Evolutionary conservation across 1,140 invertebrate species (phyloP).

Genomic region (Drosophila sproati): DNA sequence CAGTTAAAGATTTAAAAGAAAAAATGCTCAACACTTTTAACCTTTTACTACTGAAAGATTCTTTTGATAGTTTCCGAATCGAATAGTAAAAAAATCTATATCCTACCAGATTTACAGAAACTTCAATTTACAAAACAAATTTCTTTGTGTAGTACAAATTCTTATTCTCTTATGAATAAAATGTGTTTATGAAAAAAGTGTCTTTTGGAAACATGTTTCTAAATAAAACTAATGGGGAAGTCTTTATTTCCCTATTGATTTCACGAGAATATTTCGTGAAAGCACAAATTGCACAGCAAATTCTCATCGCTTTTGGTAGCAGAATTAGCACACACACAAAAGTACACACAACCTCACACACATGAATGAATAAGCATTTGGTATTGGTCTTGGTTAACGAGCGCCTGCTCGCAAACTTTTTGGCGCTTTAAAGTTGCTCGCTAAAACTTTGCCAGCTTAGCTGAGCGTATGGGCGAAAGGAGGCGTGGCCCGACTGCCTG

Average conservation of each 20-base stretch:
- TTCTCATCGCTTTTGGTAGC: not conserved
- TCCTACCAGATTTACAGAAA: not conserved
- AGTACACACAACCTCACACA: not conserved
- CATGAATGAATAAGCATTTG: slow-evolving; percentile 27
- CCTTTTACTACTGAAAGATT: no score
- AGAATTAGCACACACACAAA: not conserved
- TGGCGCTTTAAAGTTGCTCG: slow-evolving; percentile 55
- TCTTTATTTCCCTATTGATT: not conserved
- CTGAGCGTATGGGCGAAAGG: not conserved
- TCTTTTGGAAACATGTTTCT: no score
- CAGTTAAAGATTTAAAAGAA: no score
- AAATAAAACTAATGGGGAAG: no score
- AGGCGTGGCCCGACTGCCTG: slow-evolving; percentile 19
- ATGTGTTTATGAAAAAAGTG: no score
- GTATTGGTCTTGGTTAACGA: slow-evolving; percentile 44
- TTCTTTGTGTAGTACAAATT: no score
- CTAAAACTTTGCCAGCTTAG: slow-evolving; percentile 31
- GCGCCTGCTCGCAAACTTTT: slow-evolving; percentile 52
- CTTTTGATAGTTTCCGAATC: not conserved
- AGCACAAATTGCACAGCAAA: not conserved
- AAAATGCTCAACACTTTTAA: no score
- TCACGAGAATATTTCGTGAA: not conserved
- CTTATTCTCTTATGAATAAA: no score
- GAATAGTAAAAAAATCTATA: not conserved
- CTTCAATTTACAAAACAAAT: not conserved